These are phyloP conservation scores for Osmerus eperlanus DNA, from an alignment of 2,113 vertebrate species.

Conservation along the genomic window DNA sequence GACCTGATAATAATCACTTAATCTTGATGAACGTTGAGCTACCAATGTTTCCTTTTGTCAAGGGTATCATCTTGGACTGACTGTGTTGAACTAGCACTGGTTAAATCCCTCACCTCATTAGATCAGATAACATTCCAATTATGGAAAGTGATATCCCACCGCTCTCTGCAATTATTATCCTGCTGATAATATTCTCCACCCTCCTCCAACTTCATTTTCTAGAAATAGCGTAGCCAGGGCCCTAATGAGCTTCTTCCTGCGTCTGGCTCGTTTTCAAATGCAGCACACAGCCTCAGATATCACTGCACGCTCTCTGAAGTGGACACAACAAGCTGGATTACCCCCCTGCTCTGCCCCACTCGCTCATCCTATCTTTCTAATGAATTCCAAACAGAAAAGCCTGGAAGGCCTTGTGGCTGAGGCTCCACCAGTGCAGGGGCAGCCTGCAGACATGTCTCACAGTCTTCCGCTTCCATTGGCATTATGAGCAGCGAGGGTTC, in stretches of 20 bases:
- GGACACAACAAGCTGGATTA: not conserved
- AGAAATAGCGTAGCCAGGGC: not conserved
- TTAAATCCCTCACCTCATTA: not conserved
- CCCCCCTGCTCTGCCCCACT: not conserved
- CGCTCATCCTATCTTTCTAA: not conserved
- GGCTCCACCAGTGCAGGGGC: too few relatives aligned
- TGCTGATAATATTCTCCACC: not conserved
- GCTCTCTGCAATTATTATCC: not conserved
- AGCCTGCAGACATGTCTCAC: too few relatives aligned
- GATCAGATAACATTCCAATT: conserved; percentile 1
- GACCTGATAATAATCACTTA: too few relatives aligned
- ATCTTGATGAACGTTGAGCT: not conserved
- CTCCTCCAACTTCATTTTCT: conserved; percentile 1
- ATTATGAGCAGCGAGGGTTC: too few relatives aligned
- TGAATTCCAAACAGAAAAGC: conserved; percentile 2
- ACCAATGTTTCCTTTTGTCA: not conserved
- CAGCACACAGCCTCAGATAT: not conserved
- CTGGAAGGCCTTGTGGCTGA: not conserved
- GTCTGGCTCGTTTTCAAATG: not conserved
- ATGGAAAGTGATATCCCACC: not conserved
- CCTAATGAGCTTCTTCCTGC: conserved; percentile 13
- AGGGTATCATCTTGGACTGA: not conserved
- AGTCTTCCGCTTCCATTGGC: too few relatives aligned
- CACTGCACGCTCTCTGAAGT: not conserved
- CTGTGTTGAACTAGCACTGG: not conserved